Conservation (phyloP, 2,113 vertebrate species). For the Merops nubicus region DNA sequence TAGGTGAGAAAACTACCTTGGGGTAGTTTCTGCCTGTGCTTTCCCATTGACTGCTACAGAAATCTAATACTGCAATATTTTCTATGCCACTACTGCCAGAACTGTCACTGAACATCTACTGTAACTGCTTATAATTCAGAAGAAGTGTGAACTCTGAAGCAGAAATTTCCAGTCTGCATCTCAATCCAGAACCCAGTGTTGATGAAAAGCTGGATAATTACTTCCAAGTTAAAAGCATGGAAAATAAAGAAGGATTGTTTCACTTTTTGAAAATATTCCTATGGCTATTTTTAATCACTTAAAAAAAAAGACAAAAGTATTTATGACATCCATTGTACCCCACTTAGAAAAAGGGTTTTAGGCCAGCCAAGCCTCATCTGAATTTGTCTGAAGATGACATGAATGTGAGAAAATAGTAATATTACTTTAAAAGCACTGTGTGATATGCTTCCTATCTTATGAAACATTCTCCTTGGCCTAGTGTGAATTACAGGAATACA, state of each 20-base stretch:
- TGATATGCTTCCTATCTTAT: not conserved
- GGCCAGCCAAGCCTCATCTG: not conserved
- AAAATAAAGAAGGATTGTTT: not conserved
- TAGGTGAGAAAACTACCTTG: not conserved
- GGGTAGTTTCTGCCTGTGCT: constrained; percentile 1
- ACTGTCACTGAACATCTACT: not conserved
- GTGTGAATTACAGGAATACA: not conserved
- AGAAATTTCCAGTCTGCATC: not conserved
- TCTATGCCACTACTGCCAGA: not conserved
- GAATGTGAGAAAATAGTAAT: not conserved
- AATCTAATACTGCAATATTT: constrained; percentile 18
- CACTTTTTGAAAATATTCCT: not conserved
- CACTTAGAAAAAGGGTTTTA: not conserved
- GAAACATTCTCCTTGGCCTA: not conserved
- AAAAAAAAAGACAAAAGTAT: not conserved
- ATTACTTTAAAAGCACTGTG: not conserved
- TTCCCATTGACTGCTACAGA: constrained; percentile 33
- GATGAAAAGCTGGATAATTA: not conserved
- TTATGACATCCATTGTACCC: fast-evolving
- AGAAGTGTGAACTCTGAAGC: not conserved
- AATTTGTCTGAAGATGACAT: not conserved
- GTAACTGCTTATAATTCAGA: constrained; percentile 28
- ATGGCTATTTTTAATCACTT: not conserved
- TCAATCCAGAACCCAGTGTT: not conserved
- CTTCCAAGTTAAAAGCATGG: not conserved